Evolutionary conservation across 1,140 invertebrate species (phyloP).

Genomic region (Pseudobourletiella spinata): DNA sequence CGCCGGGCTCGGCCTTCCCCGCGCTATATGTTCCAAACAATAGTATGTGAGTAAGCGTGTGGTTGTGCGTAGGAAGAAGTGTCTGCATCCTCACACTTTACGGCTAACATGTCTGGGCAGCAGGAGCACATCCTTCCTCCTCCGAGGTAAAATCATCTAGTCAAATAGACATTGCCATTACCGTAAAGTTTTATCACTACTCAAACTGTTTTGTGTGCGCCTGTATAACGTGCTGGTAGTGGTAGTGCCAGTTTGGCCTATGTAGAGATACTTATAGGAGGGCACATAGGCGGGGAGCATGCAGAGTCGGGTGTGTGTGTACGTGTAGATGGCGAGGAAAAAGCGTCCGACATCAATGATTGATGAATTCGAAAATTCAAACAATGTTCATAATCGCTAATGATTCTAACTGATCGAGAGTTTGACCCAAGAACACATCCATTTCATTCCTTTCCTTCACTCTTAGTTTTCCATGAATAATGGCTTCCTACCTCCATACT

Average conservation of each 20-base stretch:
- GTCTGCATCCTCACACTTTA: too few species aligned
- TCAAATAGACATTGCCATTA: conserved; percentile 8
- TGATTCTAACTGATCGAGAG: conserved; percentile 9
- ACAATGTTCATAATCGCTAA: conserved; percentile 14
- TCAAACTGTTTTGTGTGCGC: neutral
- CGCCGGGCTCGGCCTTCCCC: neutral
- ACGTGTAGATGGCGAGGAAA: neutral
- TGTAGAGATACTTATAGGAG: too few species aligned
- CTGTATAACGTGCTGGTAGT: too few species aligned
- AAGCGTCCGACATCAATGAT: conserved; percentile 11
- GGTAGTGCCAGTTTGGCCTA: too few species aligned
- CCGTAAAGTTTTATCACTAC: conserved; percentile 12
- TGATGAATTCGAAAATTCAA: conserved; percentile 15
- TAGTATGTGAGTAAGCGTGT: too few species aligned
- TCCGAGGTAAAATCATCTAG: conserved; percentile 8
- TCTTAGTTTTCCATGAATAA: neutral
- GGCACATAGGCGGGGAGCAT: too few species aligned
- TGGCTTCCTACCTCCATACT: conserved; percentile 5
- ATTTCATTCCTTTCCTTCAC: neutral
- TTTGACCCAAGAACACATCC: conserved; percentile 6
- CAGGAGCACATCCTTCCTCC: too few species aligned
- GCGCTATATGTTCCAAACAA: too few species aligned
- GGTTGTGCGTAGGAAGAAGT: too few species aligned
- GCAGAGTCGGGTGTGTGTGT: neutral
- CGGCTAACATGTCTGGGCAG: too few species aligned